These are phyloP conservation scores for mouse (Mus musculus) DNA, from an alignment of 2,113 vertebrate species.

Conservation along the genomic window DNA sequence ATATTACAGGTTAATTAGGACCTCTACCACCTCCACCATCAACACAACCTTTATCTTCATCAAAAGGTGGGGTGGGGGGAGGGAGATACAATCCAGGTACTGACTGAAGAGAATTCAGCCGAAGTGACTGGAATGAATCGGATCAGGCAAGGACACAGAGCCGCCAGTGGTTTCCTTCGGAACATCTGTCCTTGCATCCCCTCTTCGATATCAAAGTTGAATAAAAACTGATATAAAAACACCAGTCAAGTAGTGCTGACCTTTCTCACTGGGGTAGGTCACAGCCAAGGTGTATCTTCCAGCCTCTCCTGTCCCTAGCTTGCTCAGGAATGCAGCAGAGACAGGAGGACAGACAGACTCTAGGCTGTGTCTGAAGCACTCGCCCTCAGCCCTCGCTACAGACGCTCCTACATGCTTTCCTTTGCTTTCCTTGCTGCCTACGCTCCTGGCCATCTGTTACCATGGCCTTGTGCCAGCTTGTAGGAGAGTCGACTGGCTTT, in stretches of 20 bases:
- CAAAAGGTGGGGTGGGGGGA: neutral
- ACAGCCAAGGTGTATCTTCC: neutral
- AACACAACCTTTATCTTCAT: neutral
- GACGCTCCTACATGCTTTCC: slow-evolving; percentile 84
- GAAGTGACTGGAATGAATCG: neutral
- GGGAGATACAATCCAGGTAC: neutral
- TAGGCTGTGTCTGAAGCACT: slow-evolving; percentile 71
- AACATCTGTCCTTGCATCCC: neutral
- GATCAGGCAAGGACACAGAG: neutral
- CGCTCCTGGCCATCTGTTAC: slow-evolving; percentile 86
- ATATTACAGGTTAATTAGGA: neutral
- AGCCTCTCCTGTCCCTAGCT: neutral
- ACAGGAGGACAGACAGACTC: slow-evolving; percentile 78
- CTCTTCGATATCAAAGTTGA: neutral
- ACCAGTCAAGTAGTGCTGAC: neutral
- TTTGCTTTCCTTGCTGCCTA: slow-evolving; percentile 86
- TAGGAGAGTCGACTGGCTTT: slow-evolving; percentile 80
- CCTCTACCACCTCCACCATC: neutral
- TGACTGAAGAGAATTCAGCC: neutral
- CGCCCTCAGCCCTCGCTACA: slow-evolving; percentile 81
- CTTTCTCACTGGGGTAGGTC: slow-evolving; percentile 35
- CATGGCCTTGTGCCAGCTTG: slow-evolving; percentile 85
- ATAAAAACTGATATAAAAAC: neutral
- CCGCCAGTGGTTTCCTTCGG: neutral
- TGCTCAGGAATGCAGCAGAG: slow-evolving; percentile 53